Conservation (phyloP, 2,888 invertebrate species). For the Hedya salicella region DNA sequence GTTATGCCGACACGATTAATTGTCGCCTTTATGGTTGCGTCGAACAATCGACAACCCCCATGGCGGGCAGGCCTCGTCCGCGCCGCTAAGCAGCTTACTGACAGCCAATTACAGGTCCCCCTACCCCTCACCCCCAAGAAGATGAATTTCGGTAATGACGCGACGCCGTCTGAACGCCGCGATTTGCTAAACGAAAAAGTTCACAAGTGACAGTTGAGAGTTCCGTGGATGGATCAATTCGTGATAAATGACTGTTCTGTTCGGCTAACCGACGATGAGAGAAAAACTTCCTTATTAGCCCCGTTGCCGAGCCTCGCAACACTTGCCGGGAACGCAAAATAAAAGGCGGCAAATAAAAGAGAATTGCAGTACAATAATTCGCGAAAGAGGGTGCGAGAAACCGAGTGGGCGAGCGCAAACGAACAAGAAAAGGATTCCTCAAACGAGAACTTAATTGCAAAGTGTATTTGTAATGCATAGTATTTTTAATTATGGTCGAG, state of each 20-base stretch:
- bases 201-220: constrained; percentile 67
- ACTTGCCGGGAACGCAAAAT: constrained; percentile 30
- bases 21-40: constrained; percentile 39
- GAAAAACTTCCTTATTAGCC: constrained; percentile 44
- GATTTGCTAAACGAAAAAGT: constrained; percentile 71
- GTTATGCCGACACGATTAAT: constrained; percentile 43
- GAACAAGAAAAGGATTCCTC: constrained; percentile 32
- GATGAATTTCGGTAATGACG: constrained; percentile 62
- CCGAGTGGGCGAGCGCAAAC: constrained; percentile 22
- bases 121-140: constrained; percentile 45
- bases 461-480: constrained; percentile 23
- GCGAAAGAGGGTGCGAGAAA: constrained; percentile 31
- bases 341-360: constrained; percentile 40
- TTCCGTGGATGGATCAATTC: constrained; percentile 68
- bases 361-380: constrained; percentile 38
- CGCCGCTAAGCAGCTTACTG: constrained; percentile 59
- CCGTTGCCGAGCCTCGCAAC: constrained; percentile 27
- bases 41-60: constrained; percentile 38
- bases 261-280: constrained; percentile 46
- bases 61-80: constrained; percentile 45
- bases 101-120: constrained; percentile 61
- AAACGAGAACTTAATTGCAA: constrained; percentile 37
- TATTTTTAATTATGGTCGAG: constrained; percentile 23
- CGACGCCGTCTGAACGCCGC: constrained; percentile 51
- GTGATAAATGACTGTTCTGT: constrained; percentile 71